Evolutionary conservation across 2,797 vertebrate species (phyloP).

Genomic region (Sylvilagus floridanus): DNA sequence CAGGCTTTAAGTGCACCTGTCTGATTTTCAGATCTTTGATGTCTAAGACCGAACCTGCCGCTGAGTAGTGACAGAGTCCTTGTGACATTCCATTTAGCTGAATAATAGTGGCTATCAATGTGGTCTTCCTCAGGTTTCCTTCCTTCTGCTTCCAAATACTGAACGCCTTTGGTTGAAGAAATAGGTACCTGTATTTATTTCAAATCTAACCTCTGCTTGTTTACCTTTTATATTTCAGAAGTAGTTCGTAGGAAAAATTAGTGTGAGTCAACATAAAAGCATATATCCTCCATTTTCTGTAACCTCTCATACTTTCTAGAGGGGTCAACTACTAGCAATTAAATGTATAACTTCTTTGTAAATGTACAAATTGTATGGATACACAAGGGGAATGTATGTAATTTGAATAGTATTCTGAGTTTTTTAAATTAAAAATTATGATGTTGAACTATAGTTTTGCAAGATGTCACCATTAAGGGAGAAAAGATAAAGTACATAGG

Average conservation of each 20-base stretch:
- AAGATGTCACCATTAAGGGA: neutral
- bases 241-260: neutral
- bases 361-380: neutral
- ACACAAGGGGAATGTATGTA: neutral
- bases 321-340: neutral
- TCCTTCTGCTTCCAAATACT: neutral
- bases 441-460: neutral
- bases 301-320: neutral
- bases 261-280: neutral
- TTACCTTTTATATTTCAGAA: neutral
- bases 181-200: neutral
- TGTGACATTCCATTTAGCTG: neutral
- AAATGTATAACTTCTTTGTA: neutral
- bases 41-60: neutral
- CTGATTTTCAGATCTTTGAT: neutral
- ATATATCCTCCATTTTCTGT: neutral
- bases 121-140: neutral
- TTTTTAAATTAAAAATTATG: slow-evolving; percentile 34
- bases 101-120: neutral
- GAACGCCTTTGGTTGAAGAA: neutral
- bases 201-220: neutral
- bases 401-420: neutral
- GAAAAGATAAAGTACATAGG: neutral
- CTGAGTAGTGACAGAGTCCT: neutral
- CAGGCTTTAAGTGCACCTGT: neutral